Evolutionary conservation across 2,113 vertebrate genomes (phyloP).

Genomic region (Noctilio leporinus): DNA sequence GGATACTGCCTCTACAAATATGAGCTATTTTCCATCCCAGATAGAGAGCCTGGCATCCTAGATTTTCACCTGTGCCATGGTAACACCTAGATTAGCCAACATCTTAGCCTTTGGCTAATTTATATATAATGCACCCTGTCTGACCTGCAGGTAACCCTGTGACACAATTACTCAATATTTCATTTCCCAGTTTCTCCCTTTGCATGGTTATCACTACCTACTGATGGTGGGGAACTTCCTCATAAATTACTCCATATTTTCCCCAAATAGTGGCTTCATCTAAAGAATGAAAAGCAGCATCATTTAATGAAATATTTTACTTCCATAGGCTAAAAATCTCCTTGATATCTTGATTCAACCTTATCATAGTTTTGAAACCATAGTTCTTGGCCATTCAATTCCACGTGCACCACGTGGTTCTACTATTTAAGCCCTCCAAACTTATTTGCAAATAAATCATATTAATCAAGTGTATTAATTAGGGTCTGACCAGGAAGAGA

Average conservation of each 20-base stretch:
- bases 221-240: background rate
- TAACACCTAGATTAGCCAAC: background rate
- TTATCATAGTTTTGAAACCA: background rate
- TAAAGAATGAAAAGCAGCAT: background rate
- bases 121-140: background rate
- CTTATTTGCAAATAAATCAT: background rate
- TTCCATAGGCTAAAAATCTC: background rate
- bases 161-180: background rate
- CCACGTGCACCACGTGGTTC: background rate
- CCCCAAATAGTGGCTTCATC: background rate
- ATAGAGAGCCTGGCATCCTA: background rate
- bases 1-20: background rate
- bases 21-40: background rate
- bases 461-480: background rate
- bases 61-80: background rate
- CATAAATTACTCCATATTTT: background rate
- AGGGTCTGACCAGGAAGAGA: background rate
- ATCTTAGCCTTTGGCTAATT: background rate
- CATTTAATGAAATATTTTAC: background rate
- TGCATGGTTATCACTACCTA: background rate
- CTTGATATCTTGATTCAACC: background rate
- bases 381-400: background rate
- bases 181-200: background rate
- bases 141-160: background rate
- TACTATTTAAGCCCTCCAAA: background rate